A percentile compares a stretch with the other conserved stretches of the same genome.
These are phyloP conservation scores for Drymonia ruficornis DNA, from an alignment of 2,888 invertebrate genomes.

Conservation along the genomic window DNA sequence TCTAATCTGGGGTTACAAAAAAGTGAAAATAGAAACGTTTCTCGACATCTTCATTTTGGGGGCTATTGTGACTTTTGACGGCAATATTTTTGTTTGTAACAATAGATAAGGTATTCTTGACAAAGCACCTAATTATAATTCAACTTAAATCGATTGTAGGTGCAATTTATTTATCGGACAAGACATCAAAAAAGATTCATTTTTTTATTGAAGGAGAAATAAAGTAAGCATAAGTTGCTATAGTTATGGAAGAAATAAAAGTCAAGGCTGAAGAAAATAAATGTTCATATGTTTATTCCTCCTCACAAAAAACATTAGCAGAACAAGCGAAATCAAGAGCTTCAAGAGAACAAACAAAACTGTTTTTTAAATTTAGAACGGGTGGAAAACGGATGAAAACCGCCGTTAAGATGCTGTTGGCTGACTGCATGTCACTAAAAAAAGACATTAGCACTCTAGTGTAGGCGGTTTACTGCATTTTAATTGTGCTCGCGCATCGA, in stretches of 20 bases:
- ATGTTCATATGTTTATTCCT: no score
- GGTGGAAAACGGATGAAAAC: constrained; percentile 13
- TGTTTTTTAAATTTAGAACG: constrained; percentile 2
- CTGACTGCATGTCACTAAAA: constrained; percentile 37
- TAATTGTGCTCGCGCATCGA: constrained; percentile 56
- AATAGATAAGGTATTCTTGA: no score
- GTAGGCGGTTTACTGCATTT: constrained; percentile 44
- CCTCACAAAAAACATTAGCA: no score
- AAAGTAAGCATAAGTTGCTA: not conserved
- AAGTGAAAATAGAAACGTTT: constrained; percentile 17
- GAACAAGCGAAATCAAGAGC: no score
- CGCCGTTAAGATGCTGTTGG: constrained; percentile 8
- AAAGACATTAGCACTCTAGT: constrained; percentile 50
- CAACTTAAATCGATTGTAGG: constrained; percentile 7
- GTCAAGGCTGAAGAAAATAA: not conserved
- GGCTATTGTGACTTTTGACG: not conserved
- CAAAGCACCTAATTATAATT: not conserved
- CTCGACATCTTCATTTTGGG: no score
- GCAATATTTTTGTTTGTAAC: no score
- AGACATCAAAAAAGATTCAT: not conserved
- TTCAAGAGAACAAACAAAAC: not conserved
- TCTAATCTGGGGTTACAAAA: constrained; percentile 18
- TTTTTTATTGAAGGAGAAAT: not conserved
- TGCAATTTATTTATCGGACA: not conserved
- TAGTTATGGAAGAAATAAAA: not conserved